Evolutionary conservation across 2,113 vertebrate species (phyloP), one percentile per base, ranked within the genome.

Genomic region (Anhinga rufa): DNA sequence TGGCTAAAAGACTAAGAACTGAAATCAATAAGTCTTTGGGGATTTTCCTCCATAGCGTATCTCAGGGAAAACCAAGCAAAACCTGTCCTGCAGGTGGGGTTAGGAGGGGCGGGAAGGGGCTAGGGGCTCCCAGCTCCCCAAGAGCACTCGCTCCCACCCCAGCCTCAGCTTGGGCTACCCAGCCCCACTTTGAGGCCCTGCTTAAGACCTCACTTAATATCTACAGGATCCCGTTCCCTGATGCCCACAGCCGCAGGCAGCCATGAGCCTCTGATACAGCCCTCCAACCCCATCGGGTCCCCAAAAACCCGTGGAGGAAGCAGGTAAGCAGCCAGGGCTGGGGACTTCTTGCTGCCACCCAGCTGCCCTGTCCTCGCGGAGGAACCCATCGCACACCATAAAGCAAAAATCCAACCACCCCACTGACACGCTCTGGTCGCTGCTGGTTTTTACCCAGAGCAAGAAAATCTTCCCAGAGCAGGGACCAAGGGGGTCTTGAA

Each of bases 391-490:
- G 40, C n/a, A 29, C 34, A 25, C 32, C 44, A 28, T 2, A 29
- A 40, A 46, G 25, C 68, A 65, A 34, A 81, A 46, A 4, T 24
- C 14, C 61, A 14, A 5, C 14, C 48, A 31, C 38, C 25, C n/a
- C 10, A 9, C 28, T 21, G 24, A 28, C 34, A 10, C 0, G 1
- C 19, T 55, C 16, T 1, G 3, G 6, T 10, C 0, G 1, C 51
- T 36, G 8, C 52, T 21, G 72, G 4, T 26, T 86, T n/a, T 36
- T 11, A 17, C 4, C 17, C 52, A 8, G 54, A 0, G 29, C 32
- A n/a, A 38, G 52, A 2, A 13, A 52, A 24, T 5, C 12, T 17
- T 8, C 34, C 58, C 1, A 0, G 36, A 16, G 24, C 22, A 13
- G 38, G n/a, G 48, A 11, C 14, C 2, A 3, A 25, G 66, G 29